Base-by-base conservation (phyloP, 2,888 invertebrate species). In the Plebejus argus region DNA sequence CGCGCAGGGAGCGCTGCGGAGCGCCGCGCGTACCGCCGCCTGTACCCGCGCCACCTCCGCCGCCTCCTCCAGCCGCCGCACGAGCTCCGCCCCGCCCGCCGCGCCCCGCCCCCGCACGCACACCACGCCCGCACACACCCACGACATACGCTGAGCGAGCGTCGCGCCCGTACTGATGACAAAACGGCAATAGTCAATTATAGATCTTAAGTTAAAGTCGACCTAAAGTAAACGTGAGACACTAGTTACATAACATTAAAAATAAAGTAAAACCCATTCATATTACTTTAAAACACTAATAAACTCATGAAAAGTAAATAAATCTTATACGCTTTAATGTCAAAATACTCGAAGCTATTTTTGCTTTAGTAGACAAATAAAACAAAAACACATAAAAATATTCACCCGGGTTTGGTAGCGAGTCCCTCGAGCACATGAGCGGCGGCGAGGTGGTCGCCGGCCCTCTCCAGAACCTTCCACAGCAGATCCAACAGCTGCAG, bases 391-490 rank as follows among this genome's bases (percentile, higher is more conserved):
- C n/a, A 3, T 3, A 76, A 78, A 18, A 45, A 5, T 49, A 82
- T 89, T 86, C 86, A 96, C 96, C 96, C 96, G 18, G 95, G 94
- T 84, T 95, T 95, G 28, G 97, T 97, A 4, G 99, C 98, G 79
- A 99, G 95, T 83, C 97, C 97, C 82, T 98, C 97, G 2, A 99
- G 94, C 81, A 99, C 97, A 84, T 97, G 96, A 0, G 99, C 99
- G 1, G 99, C 99, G 12, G 98, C 97, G 1, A 97, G 96, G 87
- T 98, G 99, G 88, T 99, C 98, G 45, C 97, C 97, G 85, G 96
- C 97, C 87, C 97, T 97, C 90, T 99, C 99, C 85, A 99, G 98
- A 88, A 97, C 99, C 90, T 98, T 98, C 99, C 99, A 99, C 78
- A 99, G 92, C 81, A 99, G 92, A 88, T 99, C 98, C 81, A 97